Evolutionary conservation across 2,113 vertebrate genomes (phyloP).

Genomic region (Picathartes gymnocephalus): DNA sequence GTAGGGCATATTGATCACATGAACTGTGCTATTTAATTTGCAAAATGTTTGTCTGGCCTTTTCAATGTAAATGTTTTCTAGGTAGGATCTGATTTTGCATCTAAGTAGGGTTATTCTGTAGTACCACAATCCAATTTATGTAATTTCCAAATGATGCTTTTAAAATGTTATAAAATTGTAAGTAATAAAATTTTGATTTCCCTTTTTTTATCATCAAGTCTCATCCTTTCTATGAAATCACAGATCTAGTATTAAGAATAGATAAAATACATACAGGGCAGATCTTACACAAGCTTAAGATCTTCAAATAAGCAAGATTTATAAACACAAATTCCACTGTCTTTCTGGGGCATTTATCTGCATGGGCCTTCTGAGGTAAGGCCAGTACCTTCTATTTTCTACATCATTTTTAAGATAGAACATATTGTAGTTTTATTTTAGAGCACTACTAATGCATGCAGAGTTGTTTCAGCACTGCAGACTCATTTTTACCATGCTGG

Average conservation of each 20-base stretch:
- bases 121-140: background rate
- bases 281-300: background rate
- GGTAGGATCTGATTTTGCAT: background rate
- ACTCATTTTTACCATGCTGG: background rate
- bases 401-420: background rate
- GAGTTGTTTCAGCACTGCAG: background rate
- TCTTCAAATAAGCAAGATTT: background rate
- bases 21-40: constrained; percentile 15
- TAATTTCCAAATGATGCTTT: background rate
- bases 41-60: background rate
- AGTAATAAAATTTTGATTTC: background rate
- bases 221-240: background rate
- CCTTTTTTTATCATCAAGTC: background rate
- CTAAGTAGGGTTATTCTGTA: background rate
- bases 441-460: background rate
- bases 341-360: background rate
- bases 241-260: background rate
- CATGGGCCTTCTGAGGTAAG: background rate
- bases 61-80: background rate
- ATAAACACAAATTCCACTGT: background rate
- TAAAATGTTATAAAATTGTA: background rate
- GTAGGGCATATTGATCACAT: background rate
- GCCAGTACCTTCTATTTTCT: background rate
- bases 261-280: background rate
- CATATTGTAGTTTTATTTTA: background rate